Base-by-base conservation (phyloP, 2,888 invertebrate genomes). In the Hypercompe scribonia region DNA sequence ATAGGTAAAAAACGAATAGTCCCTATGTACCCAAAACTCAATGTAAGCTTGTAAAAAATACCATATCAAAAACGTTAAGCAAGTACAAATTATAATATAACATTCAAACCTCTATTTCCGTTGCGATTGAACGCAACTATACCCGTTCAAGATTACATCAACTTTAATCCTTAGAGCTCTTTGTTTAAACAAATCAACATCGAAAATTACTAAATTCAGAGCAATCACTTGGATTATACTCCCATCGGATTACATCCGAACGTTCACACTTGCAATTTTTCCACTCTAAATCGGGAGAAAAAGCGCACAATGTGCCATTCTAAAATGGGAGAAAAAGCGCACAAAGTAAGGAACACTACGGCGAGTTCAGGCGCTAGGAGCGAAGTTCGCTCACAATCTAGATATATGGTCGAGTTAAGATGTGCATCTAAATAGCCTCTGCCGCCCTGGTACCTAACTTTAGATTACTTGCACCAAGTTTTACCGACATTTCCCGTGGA, bases 341-440 rank as follows among this genome's bases (percentile, higher is more conserved):
- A 80, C 77, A 79, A 7, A 13, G 67, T 54, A 79, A 50, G 73
- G 69, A 80, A 77, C 79, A 81, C 73, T 79, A 77, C 69, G 63
- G 87, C 75, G 77, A 80, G 78, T 82, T 77, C 75, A 85, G 86
- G 85, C 76, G 83, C 81, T 82, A 85, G 84, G 85, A 84, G 83
- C 86, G 86, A 90, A 93, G 81, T 92, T 92, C 84, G 85, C 87
- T 88, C 90, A 91, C 94, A 95, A 95, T 95, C 94, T 94, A 95
- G 95, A 95, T 95, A 94, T 95, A 95, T 94, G 92, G 91, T 87
- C 89, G 90, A 94, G 95, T 95, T 95, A 94, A 95, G 95, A 95
- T 95, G 95, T 93, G 93, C 95, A 95, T 95, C 95, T 95, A 95
- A 95, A 95, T 95, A 94, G 95, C 95, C 91, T 92, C 93, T 91